Conservation (phyloP, 1,140 invertebrate species). For the Caenorhabditis brenneri region DNA sequence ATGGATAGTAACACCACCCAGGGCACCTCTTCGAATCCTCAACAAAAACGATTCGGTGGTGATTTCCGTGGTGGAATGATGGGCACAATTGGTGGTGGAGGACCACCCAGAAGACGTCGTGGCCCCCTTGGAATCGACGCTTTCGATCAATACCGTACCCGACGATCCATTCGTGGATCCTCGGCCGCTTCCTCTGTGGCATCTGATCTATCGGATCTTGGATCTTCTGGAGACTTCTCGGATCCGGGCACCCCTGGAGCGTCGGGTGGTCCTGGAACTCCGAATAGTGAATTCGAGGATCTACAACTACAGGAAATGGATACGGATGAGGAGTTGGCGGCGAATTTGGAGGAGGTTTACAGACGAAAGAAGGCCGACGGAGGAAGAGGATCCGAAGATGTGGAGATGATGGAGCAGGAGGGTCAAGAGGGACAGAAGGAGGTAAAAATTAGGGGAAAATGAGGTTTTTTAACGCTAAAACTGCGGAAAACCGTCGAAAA, state of each 20-base stretch:
- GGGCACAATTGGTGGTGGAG: not conserved
- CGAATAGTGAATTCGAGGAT: not conserved
- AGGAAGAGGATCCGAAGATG: not conserved
- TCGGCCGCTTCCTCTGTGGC: not conserved
- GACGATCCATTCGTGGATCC: not conserved
- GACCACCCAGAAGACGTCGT: not conserved
- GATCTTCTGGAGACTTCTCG: not conserved
- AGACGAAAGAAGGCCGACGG: no score
- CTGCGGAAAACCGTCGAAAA: no score
- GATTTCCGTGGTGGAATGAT: no score
- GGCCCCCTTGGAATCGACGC: slow-evolving; percentile 6
- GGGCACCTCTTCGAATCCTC: no score
- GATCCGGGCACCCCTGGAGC: not conserved
- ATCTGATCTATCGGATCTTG: not conserved
- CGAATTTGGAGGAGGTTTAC: slow-evolving; percentile 15
- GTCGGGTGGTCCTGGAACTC: not conserved
- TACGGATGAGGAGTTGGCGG: not conserved
- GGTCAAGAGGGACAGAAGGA: not conserved
- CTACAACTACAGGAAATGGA: slow-evolving; percentile 25
- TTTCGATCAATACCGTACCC: not conserved
- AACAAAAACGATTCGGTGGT: not conserved
- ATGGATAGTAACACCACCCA: not conserved
- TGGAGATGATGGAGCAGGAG: not conserved
- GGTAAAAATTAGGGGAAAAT: not conserved
- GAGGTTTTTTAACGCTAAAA: no score